These are phyloP conservation scores for Gymnarchus niloticus DNA, from an alignment of 2,113 vertebrate genomes.

Conservation along the genomic window DNA sequence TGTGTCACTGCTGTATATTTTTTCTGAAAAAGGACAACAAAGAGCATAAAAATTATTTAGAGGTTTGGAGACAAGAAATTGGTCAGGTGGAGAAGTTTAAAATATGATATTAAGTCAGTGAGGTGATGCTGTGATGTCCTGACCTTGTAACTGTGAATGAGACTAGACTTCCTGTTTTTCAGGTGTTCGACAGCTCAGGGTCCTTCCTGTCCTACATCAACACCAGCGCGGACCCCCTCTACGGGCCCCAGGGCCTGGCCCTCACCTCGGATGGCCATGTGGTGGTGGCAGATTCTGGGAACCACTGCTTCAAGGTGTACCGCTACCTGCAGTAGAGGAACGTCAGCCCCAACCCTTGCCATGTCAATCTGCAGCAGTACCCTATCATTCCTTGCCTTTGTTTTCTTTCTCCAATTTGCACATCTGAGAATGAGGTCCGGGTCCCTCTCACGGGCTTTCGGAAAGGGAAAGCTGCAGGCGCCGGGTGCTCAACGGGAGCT, in stretches of 20 bases:
- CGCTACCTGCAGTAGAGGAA: conserved; percentile 84
- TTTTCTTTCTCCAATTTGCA: neutral
- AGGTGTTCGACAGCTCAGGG: conserved; percentile 94
- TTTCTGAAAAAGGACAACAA: neutral
- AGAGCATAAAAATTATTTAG: neutral
- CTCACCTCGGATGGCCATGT: conserved; percentile 93
- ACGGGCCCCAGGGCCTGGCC: conserved; percentile 88
- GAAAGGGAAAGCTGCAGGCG: neutral
- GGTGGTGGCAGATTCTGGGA: conserved; percentile 90
- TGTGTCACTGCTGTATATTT: neutral
- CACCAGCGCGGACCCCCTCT: conserved; percentile 87
- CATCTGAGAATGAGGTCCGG: neutral
- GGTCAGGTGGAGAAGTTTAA: neutral
- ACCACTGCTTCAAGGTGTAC: conserved; percentile 98
- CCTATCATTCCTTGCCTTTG: neutral
- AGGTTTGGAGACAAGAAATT: neutral
- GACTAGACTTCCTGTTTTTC: conserved; percentile 9
- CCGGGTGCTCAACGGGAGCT: no score
- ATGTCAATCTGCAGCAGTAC: conserved; percentile 13
- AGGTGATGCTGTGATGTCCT: neutral
- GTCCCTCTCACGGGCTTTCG: no score
- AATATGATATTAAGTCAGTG: neutral
- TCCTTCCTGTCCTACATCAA: conserved; percentile 97
- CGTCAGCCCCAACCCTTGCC: neutral
- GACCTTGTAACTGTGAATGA: neutral